Percentiles rank a stretch among this genome's conserved stretches.
These are phyloP conservation scores for Temnothorax ravouxi DNA, from an alignment of 2,888 invertebrate genomes.

Conservation along the genomic window DNA sequence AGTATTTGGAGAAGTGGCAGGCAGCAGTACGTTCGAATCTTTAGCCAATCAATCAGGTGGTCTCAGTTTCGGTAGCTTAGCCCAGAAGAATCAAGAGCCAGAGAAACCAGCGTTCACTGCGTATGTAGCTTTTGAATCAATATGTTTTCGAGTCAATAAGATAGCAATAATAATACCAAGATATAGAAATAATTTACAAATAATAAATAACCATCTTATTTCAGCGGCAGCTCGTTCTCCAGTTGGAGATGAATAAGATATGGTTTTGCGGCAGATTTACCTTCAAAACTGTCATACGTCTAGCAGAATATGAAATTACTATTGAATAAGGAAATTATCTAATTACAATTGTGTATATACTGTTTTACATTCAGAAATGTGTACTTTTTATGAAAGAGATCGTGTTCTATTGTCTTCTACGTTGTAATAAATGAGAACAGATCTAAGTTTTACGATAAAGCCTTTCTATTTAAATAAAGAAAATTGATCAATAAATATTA, in stretches of 20 bases:
- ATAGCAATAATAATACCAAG: not conserved
- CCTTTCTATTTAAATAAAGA: conserved; percentile 10
- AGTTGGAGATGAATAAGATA: conserved; percentile 82
- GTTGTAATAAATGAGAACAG: conserved; percentile 42
- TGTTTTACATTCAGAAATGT: conserved; percentile 34
- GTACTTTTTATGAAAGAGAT: conserved; percentile 34
- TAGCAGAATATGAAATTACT: conserved; percentile 3
- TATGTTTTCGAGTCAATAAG: not conserved
- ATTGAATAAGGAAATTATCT: conserved; percentile 15
- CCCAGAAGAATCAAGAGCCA: conserved; percentile 80
- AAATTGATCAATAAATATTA: conserved; percentile 23
- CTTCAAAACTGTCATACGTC: conserved; percentile 36
- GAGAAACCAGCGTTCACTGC: conserved; percentile 81
- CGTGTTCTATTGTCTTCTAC: conserved; percentile 25
- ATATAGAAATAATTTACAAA: not conserved
- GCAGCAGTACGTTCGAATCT: conserved; percentile 82
- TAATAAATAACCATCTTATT: conserved; percentile 66
- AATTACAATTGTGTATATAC: conserved; percentile 28
- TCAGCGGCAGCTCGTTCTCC: conserved; percentile 83
- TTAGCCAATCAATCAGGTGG: conserved; percentile 82
- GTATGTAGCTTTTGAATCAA: conserved; percentile 69
- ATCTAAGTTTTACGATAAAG: conserved; percentile 40
- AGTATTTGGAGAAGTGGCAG: conserved; percentile 80
- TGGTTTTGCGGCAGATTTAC: conserved; percentile 7
- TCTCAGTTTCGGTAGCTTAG: conserved; percentile 81